Evolutionary conservation across 2,888 invertebrate species (phyloP), one percentile per base, ranked within the genome.

Genomic region (Eupithecia insigniata): DNA sequence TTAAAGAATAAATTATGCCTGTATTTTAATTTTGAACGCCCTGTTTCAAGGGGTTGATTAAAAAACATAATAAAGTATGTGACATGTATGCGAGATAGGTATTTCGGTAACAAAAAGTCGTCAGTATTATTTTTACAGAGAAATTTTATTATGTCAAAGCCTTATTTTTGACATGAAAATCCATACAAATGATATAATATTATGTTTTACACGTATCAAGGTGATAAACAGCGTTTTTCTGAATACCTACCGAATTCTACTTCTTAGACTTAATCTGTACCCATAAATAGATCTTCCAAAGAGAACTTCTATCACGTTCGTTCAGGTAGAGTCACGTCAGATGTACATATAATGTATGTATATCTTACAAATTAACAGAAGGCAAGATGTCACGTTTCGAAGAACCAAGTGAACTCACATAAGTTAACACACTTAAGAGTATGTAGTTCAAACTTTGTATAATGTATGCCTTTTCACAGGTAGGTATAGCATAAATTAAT

Each of bases 331-430:
- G 30, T 30, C 30, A 30, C 30, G 43, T 43, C 43, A 43, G 18
- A n/a, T 43, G 43, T 43, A n/a, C 43, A 43, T 7, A 43, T 36
- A 30, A 7, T 43, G 18, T 16, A 46, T n/a, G 43, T 16, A 46
- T n/a, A n/a, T 22, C 10, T 51, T 51, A 10, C 46, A 51, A 51
- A 51, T 51, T 22, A 22, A 3, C 22, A 30, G 14, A n/a, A 74
- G 71, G 36, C 69, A 39, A 66, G 67, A 74, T 71, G 71, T 69
- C 71, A 67, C 62, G 67, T 68, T 28, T 73, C 14, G 2, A 28
- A 26, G 65, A 65, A 65, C 58, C n/a, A 62, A 32, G 18, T 34
- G n/a, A 34, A 62, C 62, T 30, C 30, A 34, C 62, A 60, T 60
- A 39, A 73, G 61, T 43, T 68, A 62, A 71, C 55, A 62, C 61